These are phyloP conservation scores for Emys orbicularis DNA, from an alignment of 2,797 vertebrate genomes.

Conservation along the genomic window DNA sequence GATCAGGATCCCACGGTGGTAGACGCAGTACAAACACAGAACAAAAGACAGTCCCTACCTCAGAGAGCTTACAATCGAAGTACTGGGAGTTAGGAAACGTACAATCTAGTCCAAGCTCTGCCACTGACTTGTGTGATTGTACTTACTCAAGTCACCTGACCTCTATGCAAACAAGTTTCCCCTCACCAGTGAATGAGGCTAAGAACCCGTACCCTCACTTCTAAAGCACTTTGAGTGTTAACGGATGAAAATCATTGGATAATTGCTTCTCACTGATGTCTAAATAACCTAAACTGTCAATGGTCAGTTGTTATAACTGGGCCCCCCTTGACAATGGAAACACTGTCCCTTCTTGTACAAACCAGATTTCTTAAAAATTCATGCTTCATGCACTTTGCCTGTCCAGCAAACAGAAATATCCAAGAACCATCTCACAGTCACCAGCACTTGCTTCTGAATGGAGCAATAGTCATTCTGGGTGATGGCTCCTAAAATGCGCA, in stretches of 20 bases:
- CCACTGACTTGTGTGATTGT: neutral
- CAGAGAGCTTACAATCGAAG: too few species aligned
- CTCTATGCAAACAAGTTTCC: neutral
- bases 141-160: neutral
- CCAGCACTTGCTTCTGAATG: neutral
- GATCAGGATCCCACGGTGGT: too few species aligned
- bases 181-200: neutral
- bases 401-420: neutral
- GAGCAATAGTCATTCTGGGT: neutral
- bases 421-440: neutral
- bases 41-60: too few species aligned
- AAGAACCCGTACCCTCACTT: neutral
- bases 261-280: neutral
- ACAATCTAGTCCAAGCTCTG: neutral
- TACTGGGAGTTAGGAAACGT: neutral
- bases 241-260: neutral
- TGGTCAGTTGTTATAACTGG: neutral
- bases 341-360: accelerated
- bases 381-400: neutral
- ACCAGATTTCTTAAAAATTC: neutral
- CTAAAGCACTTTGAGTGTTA: neutral
- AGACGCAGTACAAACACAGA: too few species aligned
- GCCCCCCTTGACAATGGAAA: neutral
- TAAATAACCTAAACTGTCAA: neutral
- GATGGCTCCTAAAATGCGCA: neutral